Base-by-base conservation (phyloP, 1,140 invertebrate species). In the Zaprionus nigranus region DNA sequence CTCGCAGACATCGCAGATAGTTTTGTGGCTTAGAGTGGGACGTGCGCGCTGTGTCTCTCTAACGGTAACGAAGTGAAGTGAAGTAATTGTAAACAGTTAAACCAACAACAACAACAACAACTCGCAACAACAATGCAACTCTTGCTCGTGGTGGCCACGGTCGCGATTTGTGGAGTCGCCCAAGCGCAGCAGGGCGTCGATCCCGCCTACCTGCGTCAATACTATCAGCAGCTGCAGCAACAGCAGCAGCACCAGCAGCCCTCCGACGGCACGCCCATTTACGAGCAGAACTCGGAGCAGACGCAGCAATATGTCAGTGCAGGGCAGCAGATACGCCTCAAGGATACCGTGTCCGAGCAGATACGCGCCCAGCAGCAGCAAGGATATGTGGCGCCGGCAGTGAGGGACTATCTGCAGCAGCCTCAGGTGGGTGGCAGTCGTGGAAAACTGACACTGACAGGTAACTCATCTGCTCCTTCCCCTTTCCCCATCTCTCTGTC, bases 271-370 rank as follows among this genome's bases (percentile, higher is more conserved):
- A 92, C 91, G 51, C 91, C 91, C 71, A 92, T 92, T 53, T 92
- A 86, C 22, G 91, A 92, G 81, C 91, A 91, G 61, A 92, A 92
- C 51, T 91, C 91, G 15, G 91, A 92, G 67, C 91, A 91, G 74
- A 67, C 86, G 30, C 91, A 92, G 64, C 91, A 92, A 60, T 92
- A 92, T 58, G 87, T 90, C 36, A 79, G 51, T n/a, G 69, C 84
- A 6, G 91, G 91, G 2, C 90, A 91, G 58, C 91, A 92, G 67
- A 78, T 90, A 24, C 79, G 91, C 30, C 38, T 92, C 3, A 92
- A 92, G 91, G 91, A 92, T 67, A 92, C 87, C 24, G 91, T 91
- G 22, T 73, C 85, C 15, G 91, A 92, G 56, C 91, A 92, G 56
- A 88, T 92, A 67, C 82, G 91, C 0, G 86, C 82, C 15, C 90